phyloP scores from a whole-genome alignment of 2,888 invertebrate genomes.

The Pollenia labialis region DNA sequence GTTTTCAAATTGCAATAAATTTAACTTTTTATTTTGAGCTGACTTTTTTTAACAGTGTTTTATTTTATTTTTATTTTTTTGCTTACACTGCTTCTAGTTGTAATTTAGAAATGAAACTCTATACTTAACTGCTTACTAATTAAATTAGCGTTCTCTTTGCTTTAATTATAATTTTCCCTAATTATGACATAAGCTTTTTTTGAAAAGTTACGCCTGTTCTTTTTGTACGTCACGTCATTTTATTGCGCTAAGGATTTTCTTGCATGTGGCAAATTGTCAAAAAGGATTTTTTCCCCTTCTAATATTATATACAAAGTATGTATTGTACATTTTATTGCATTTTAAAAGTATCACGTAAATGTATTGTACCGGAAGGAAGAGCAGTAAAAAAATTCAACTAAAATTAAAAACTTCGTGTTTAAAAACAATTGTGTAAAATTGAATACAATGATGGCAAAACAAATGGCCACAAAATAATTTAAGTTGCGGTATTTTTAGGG shows the following conservation, averaged over 20 bases:
- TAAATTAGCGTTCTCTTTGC: not conserved
- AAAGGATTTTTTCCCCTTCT: not conserved
- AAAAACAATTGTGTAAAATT: constrained; percentile 12
- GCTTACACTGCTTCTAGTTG: too few relatives aligned
- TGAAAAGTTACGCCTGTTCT: not conserved
- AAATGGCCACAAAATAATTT: constrained; percentile 1
- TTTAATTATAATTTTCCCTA: constrained; percentile 3
- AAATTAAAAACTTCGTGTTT: constrained; percentile 25
- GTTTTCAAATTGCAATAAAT: too few relatives aligned
- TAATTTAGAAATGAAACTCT: too few relatives aligned
- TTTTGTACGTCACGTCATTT: constrained; percentile 27
- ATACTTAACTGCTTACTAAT: not conserved
- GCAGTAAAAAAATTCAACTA: not conserved
- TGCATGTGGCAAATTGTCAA: constrained; percentile 44
- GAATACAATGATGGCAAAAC: not conserved
- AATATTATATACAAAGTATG: not conserved
- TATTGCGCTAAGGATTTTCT: not conserved
- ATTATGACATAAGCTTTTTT: not conserved
- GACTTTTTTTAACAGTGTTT: not conserved
- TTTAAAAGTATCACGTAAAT: constrained; percentile 14
- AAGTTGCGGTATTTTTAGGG: not conserved
- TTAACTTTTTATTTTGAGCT: too few relatives aligned
- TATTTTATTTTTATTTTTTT: not conserved
- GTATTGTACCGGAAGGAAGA: not conserved
- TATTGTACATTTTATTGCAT: not conserved